Evolutionary conservation across 2,113 vertebrate genomes (phyloP).

Genomic region (Brevimyrus niger): DNA sequence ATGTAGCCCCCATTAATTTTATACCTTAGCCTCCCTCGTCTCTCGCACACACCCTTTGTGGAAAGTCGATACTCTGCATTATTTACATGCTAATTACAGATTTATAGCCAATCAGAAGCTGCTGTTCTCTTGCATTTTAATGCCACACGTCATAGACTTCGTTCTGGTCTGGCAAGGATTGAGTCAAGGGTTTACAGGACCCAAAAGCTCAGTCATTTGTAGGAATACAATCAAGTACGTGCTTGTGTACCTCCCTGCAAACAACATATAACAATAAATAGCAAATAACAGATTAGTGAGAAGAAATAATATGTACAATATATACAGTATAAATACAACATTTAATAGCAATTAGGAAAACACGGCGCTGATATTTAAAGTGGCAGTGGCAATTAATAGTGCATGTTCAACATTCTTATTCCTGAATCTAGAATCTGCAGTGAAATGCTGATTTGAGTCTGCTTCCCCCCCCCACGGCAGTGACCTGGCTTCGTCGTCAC

Average conservation of each 20-base stretch:
- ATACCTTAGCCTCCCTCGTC: background rate
- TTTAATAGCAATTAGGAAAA: background rate
- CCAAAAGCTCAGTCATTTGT: background rate
- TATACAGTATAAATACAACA: background rate
- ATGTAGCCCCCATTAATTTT: background rate
- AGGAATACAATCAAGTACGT: background rate
- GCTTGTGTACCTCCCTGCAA: background rate
- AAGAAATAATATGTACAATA: background rate
- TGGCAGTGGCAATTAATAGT: background rate
- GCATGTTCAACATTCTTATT: background rate
- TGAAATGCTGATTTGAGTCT: background rate
- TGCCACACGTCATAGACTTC: background rate
- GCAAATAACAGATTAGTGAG: background rate
- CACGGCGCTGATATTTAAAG: background rate
- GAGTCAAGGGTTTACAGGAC: background rate
- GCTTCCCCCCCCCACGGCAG: background rate
- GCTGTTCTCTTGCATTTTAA: background rate
- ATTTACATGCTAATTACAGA: background rate
- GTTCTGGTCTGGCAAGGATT: background rate
- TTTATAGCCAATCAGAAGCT: background rate
- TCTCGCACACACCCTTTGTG: background rate
- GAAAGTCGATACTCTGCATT: background rate
- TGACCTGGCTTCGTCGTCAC: background rate
- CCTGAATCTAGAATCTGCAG: background rate
- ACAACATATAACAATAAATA: background rate